Conservation (phyloP, 92 coral and sea anemone species). For the Scolanthus callimorphus region DNA sequence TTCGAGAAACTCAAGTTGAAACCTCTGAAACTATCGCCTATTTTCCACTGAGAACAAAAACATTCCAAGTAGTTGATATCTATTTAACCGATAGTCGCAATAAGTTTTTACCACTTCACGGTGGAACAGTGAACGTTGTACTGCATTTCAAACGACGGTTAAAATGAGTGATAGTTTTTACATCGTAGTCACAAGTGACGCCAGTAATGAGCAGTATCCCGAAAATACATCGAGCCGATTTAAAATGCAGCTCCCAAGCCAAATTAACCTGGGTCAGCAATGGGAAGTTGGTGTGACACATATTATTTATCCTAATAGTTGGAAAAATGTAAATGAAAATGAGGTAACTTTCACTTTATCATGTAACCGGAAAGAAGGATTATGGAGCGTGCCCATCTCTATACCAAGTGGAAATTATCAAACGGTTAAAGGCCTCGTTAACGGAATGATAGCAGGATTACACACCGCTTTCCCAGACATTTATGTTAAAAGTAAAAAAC, state of each 20-base stretch:
- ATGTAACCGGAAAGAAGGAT: not conserved
- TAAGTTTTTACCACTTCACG: not conserved
- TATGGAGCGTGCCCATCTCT: not conserved
- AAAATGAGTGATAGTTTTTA: conserved; percentile 19
- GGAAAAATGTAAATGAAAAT: conserved; percentile 12
- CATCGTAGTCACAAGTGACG: conserved; percentile 16
- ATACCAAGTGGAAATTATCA: conserved; percentile 6
- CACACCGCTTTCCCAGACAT: not conserved
- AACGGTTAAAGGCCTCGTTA: not conserved
- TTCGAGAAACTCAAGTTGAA: not conserved
- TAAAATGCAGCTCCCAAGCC: conserved; percentile 4
- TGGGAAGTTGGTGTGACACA: conserved; percentile 25
- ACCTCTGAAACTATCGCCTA: not conserved
- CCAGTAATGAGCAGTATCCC: conserved; percentile 1
- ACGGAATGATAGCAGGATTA: not conserved
- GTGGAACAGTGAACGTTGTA: not conserved
- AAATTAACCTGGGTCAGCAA: conserved; percentile 3
- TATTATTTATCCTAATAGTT: conserved; percentile 19
- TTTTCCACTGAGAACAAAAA: not conserved
- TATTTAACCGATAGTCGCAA: not conserved
- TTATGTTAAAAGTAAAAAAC: conserved; percentile 5
- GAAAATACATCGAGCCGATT: conserved; percentile 3
- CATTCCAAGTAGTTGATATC: not conserved
- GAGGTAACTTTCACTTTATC: not conserved
- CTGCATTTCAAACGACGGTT: not conserved